phyloP scores from a whole-genome alignment of 2,888 invertebrate genomes.

The Flexamia atlantica region DNA sequence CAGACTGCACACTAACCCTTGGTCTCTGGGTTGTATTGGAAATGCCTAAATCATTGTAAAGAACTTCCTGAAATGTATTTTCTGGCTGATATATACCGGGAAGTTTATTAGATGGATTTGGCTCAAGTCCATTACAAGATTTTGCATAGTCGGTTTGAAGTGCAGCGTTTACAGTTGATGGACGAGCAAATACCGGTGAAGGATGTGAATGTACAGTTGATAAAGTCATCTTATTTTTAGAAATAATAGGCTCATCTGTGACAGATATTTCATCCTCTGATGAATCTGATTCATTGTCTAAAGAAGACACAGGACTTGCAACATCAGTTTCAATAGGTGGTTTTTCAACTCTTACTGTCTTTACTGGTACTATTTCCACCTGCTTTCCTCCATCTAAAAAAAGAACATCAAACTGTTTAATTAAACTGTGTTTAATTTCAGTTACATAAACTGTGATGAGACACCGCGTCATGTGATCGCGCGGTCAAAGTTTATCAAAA shows the following conservation, averaged over 20 bases:
- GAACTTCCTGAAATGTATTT: not conserved
- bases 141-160: not conserved
- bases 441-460: no score
- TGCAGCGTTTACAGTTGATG: not conserved
- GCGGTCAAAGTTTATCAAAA: no score
- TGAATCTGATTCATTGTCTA: not conserved
- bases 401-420: no score
- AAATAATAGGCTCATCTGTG: not conserved
- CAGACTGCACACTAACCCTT: not conserved
- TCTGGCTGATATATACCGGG: not conserved
- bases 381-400: slow-evolving; percentile 2
- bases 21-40: not conserved
- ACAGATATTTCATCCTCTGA: slow-evolving; percentile 2
- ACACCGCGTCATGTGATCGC: no score
- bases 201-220: no score
- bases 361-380: not conserved
- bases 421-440: no score
- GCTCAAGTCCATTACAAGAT: not conserved
- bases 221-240: no score
- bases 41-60: not conserved
- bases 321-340: not conserved
- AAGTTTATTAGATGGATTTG: not conserved
- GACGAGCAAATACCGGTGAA: not conserved
- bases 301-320: slow-evolving; percentile 1
- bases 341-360: not conserved